Conservation (phyloP, 2,888 invertebrate species). For the Horisme vitalbata region DNA sequence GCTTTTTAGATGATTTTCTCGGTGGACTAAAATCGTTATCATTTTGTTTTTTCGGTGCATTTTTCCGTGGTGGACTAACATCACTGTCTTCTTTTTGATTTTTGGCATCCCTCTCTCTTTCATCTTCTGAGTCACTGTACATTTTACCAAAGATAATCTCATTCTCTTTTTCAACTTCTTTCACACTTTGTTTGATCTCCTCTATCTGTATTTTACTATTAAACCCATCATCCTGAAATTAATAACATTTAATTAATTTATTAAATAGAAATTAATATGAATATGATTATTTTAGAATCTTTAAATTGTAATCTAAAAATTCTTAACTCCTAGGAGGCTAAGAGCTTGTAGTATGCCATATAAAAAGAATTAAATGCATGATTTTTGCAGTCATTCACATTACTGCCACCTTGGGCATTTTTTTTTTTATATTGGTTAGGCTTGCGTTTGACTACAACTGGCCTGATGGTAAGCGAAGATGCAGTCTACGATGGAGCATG, state of each 20-base stretch:
- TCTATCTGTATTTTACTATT: slow-evolving; percentile 71
- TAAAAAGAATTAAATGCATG: no score
- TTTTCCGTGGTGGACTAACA: slow-evolving; percentile 30
- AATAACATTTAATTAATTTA: no score
- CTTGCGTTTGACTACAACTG: no score
- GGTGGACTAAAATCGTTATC: slow-evolving; percentile 53
- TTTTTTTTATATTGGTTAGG: no score
- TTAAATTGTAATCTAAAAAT: no score
- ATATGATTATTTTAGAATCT: neutral
- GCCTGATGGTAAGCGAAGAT: neutral
- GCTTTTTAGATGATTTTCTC: slow-evolving; percentile 34
- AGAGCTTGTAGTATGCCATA: no score
- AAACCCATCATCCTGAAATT: slow-evolving; percentile 76
- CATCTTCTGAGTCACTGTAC: slow-evolving; percentile 77
- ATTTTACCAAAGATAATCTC: slow-evolving; percentile 74
- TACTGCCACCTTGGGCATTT: no score
- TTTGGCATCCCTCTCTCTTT: slow-evolving; percentile 46
- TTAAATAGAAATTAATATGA: no score
- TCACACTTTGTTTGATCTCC: slow-evolving; percentile 66
- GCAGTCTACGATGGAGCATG: no score
- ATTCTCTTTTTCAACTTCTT: slow-evolving; percentile 69
- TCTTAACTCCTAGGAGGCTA: no score
- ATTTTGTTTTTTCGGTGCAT: slow-evolving; percentile 28
- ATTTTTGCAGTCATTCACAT: no score
- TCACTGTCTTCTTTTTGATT: slow-evolving; percentile 25